Conservation (phyloP, 2,888 invertebrate genomes). For the Dryadula phaetusa region DNA sequence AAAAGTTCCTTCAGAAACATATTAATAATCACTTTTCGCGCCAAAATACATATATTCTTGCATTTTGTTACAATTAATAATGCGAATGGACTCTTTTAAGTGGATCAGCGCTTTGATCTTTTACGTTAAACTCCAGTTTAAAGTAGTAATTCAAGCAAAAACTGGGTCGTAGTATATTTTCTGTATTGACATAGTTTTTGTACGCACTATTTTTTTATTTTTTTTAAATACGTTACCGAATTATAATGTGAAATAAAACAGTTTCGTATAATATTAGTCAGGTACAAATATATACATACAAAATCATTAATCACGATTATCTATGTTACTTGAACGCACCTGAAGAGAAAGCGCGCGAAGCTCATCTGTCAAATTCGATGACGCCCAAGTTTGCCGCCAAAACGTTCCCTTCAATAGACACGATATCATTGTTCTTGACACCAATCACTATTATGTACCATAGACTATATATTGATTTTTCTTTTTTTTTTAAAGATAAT, state of each 20-base stretch:
- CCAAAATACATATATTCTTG: conserved; percentile 31
- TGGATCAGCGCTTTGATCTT: conserved; percentile 61
- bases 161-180: conserved; percentile 68
- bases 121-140: conserved; percentile 50
- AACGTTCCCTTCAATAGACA: conserved; percentile 65
- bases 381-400: conserved; percentile 69
- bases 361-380: conserved; percentile 73
- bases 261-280: conserved; percentile 1
- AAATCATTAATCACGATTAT: conserved; percentile 60
- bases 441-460: conserved; percentile 53
- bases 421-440: conserved; percentile 66
- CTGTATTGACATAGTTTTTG: conserved; percentile 65
- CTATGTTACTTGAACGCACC: conserved; percentile 76
- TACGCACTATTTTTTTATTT: conserved; percentile 42
- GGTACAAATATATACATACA: conserved; percentile 31
- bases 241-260: conserved; percentile 20
- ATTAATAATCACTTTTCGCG: conserved; percentile 30
- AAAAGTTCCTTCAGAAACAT: conserved; percentile 39
- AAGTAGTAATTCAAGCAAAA: conserved; percentile 60
- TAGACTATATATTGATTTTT: conserved; percentile 26
- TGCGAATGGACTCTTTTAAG: conserved; percentile 26
- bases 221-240: conserved; percentile 47
- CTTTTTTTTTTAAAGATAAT: conserved; percentile 30
- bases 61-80: conserved; percentile 32
- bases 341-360: conserved; percentile 75